Conservation (phyloP, 2,888 invertebrate species). For the Lycocerus yunnanus region DNA sequence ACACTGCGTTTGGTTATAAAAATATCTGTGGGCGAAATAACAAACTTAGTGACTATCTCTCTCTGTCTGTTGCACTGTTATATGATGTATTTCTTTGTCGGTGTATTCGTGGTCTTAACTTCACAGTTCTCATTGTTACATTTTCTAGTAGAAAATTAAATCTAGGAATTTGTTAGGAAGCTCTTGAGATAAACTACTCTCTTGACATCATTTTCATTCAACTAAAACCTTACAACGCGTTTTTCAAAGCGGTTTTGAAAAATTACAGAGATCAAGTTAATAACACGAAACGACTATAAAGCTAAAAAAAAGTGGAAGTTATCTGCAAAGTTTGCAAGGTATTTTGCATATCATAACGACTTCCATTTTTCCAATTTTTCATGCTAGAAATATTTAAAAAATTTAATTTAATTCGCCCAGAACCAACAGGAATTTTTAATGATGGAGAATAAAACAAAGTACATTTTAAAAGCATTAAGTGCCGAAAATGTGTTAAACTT, state of each 20-base stretch:
- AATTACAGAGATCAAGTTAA: not conserved
- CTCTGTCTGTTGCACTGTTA: no score
- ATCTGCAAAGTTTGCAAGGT: not conserved
- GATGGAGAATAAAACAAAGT: not conserved
- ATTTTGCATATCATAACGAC: not conserved
- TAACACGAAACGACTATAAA: not conserved
- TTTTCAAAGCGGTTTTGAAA: not conserved
- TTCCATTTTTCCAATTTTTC: not conserved
- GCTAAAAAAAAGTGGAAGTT: not conserved
- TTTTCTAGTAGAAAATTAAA: no score
- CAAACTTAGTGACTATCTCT: no score
- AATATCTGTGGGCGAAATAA: no score
- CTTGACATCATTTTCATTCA: not conserved
- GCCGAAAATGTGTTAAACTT: not conserved
- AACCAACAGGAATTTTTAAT: not conserved
- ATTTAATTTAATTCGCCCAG: not conserved
- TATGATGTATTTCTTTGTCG: no score
- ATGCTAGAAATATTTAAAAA: not conserved
- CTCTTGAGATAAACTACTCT: not conserved
- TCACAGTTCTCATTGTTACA: no score
- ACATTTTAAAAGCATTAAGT: not conserved
- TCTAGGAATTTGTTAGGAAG: not conserved
- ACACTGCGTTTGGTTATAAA: no score
- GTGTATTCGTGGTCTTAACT: no score
- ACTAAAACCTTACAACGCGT: not conserved